Conservation (phyloP, 2,888 invertebrate species). For the Acanthosepion esculentum region DNA sequence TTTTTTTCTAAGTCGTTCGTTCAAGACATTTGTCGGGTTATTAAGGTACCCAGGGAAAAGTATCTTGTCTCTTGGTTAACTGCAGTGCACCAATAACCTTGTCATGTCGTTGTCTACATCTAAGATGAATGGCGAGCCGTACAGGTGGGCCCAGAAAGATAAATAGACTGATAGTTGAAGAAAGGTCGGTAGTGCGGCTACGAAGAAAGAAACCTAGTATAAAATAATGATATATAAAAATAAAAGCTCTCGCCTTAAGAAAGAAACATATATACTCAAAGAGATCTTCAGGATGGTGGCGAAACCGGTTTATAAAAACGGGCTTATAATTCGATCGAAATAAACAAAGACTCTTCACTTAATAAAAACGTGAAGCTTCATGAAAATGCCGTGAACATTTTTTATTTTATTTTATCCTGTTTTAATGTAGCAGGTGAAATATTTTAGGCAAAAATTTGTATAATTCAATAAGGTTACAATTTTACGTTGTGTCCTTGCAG, state of each 20-base stretch:
- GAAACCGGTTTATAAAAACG: not conserved
- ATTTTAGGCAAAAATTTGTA: too few species aligned
- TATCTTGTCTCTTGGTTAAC: not conserved
- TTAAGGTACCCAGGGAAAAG: slow-evolving; percentile 25
- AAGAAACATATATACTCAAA: not conserved
- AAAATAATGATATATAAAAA: not conserved
- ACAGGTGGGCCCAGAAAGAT: not conserved
- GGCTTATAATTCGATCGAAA: too few species aligned
- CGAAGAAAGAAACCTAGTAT: not conserved
- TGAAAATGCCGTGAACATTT: too few species aligned
- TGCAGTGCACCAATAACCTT: not conserved
- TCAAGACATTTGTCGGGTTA: not conserved
- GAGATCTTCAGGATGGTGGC: not conserved
- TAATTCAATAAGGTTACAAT: too few species aligned
- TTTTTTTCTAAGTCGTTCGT: not conserved
- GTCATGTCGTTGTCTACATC: not conserved
- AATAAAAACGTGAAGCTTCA: too few species aligned
- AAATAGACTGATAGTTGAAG: not conserved
- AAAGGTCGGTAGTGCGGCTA: not conserved
- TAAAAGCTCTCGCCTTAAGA: not conserved
- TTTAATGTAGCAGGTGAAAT: too few species aligned
- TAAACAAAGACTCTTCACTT: too few species aligned
- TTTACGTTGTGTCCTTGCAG: too few species aligned
- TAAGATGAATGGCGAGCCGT: not conserved
- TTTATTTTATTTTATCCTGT: too few species aligned